These are phyloP conservation scores for Leptodactylus fallax DNA, from an alignment of 2,797 vertebrate genomes.

Conservation along the genomic window DNA sequence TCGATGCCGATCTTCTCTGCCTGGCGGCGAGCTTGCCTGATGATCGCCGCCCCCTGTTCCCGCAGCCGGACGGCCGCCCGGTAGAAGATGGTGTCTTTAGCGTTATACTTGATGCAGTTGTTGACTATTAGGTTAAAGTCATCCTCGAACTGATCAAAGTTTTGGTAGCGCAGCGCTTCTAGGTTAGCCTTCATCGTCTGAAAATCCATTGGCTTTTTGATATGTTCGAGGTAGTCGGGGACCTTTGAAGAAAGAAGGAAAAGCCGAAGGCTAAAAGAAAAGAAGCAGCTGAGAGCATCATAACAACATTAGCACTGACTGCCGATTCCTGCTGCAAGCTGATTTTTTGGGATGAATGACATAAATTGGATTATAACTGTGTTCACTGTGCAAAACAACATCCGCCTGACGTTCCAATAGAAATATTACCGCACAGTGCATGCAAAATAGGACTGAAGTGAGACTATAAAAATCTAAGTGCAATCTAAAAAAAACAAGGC, in stretches of 20 bases:
- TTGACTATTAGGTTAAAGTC: constrained; percentile 98
- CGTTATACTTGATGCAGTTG: constrained; percentile 99
- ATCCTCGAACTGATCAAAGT: constrained; percentile 93
- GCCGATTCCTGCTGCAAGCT: not conserved
- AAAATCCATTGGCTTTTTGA: constrained; percentile 99
- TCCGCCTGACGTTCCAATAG: not conserved
- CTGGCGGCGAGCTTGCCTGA: constrained; percentile 91
- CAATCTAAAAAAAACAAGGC: too few species aligned
- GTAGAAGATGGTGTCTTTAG: constrained; percentile 99
- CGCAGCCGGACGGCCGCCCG: constrained; percentile 91
- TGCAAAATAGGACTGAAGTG: not conserved
- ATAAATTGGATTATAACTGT: not conserved
- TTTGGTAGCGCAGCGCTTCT: constrained; percentile 95
- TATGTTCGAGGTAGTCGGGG: constrained; percentile 97
- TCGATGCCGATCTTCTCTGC: constrained; percentile 96
- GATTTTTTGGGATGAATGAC: not conserved
- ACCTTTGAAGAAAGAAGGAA: constrained; percentile 79
- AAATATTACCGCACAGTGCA: not conserved
- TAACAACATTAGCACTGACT: not conserved
- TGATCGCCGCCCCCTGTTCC: constrained; percentile 88
- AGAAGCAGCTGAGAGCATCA: not conserved
- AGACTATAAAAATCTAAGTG: too few species aligned
- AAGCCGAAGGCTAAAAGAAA: constrained; percentile 40
- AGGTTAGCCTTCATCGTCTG: constrained; percentile 97
- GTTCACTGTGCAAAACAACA: not conserved